A percentile compares a stretch with the other conserved stretches of the same genome.
Conservation (phyloP, 2,797 vertebrate genomes). For the Parotocinclus haroldoi region DNA sequence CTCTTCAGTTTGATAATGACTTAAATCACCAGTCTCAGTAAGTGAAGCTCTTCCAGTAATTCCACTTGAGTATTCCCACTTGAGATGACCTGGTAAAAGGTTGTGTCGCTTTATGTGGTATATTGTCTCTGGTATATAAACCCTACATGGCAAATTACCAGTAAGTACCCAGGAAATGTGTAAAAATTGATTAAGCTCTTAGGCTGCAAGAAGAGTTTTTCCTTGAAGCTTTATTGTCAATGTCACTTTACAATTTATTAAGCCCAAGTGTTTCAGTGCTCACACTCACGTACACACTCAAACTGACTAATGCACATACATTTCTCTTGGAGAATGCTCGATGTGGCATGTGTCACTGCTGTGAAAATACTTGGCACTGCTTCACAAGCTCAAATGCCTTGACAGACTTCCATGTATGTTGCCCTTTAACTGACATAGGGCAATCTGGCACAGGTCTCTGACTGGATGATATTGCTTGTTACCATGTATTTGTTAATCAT, state of each 20-base stretch:
- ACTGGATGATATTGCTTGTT: background rate
- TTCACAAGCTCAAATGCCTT: slow-evolving; percentile 49
- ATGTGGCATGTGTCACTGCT: background rate
- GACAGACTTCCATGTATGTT: slow-evolving; percentile 24
- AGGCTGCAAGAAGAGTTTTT: slow-evolving; percentile 15
- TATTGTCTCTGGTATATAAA: background rate
- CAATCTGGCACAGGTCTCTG: background rate
- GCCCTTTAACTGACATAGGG: background rate
- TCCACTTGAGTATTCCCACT: too few species aligned
- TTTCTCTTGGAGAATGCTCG: slow-evolving; percentile 6
- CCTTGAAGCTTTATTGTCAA: slow-evolving; percentile 28
- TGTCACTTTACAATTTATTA: slow-evolving; percentile 36
- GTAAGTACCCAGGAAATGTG: background rate
- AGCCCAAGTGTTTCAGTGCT: slow-evolving; percentile 6
- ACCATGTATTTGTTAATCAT: too few species aligned
- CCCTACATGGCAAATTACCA: background rate
- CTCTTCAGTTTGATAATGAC: too few species aligned
- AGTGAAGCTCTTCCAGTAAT: too few species aligned
- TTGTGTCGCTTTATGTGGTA: too few species aligned
- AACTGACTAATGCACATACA: slow-evolving; percentile 20
- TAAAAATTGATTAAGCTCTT: background rate
- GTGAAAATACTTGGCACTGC: background rate
- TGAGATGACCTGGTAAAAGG: too few species aligned
- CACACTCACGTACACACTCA: slow-evolving; percentile 21
- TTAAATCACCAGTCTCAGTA: too few species aligned